Percentiles rank a stretch among this genome's conserved stretches.
Conservation (phyloP, 2,797 vertebrate genomes). For the Pelochelys cantorii region DNA sequence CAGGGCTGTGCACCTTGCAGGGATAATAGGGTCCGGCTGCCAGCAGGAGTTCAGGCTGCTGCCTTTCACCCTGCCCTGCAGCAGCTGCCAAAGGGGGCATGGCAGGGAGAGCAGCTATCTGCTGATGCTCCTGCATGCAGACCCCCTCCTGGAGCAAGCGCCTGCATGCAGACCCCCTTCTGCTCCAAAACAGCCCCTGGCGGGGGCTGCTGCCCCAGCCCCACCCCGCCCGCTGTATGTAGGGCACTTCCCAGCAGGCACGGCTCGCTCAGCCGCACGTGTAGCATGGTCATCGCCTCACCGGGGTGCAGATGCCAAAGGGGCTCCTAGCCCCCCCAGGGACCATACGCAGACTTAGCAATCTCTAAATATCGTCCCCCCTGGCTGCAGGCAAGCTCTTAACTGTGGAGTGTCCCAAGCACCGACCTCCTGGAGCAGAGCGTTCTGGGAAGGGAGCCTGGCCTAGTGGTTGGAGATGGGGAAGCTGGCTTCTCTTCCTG, state of each 20-base stretch:
- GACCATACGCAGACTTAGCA: background rate
- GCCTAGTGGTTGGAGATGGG: background rate
- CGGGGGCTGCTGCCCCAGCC: background rate
- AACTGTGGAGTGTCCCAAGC: background rate
- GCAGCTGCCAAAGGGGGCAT: background rate
- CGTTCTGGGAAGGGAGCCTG: background rate
- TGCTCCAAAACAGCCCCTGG: background rate
- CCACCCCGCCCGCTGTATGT: background rate
- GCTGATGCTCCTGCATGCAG: background rate
- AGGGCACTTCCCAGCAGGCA: background rate
- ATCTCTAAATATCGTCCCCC: background rate
- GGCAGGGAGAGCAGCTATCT: background rate
- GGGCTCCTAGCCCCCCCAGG: background rate
- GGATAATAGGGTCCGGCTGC: background rate
- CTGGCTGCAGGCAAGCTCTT: background rate
- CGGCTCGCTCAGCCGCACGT: background rate
- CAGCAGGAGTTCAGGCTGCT: background rate
- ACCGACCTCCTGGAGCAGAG: background rate
- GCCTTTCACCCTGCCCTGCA: background rate
- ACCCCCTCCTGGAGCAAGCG: background rate
- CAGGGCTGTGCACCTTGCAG: too few relatives aligned
- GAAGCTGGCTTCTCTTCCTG: background rate
- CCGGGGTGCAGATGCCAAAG: background rate
- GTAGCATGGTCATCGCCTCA: background rate
- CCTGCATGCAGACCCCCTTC: too few relatives aligned